Percentiles rank a stretch among this genome's conserved stretches.
phyloP scores from a whole-genome alignment of 2,888 invertebrate genomes.

The Ormyrus labotus region DNA sequence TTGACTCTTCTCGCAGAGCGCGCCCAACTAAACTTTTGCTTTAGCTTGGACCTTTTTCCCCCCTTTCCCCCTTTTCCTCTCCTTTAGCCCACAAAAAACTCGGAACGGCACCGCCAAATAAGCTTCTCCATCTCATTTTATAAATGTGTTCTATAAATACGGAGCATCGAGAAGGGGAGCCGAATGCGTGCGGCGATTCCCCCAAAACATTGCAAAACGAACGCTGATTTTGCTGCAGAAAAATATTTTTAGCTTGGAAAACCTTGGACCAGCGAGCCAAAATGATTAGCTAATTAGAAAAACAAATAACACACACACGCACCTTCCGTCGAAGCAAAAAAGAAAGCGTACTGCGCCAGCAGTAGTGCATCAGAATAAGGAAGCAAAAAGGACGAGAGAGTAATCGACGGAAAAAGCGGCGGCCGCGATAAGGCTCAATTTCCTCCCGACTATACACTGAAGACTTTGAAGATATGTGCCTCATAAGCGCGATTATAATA shows the following conservation, averaged over 20 bases:
- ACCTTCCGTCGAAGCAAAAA: background rate
- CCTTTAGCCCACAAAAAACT: background rate
- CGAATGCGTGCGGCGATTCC: slow-evolving; percentile 28
- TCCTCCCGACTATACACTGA: slow-evolving; percentile 30
- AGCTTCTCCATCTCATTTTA: slow-evolving; percentile 54
- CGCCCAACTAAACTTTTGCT: slow-evolving; percentile 18
- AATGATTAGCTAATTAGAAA: slow-evolving; percentile 37
- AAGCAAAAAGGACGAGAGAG: background rate
- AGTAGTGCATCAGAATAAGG: too few species aligned
- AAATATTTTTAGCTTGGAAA: slow-evolving; percentile 53
- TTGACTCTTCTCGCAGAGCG: slow-evolving; percentile 2
- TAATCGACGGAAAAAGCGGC: background rate
- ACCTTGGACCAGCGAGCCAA: slow-evolving; percentile 34
- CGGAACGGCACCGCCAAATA: slow-evolving; percentile 46
- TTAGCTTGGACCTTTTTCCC: too few species aligned
- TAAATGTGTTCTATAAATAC: slow-evolving; percentile 52
- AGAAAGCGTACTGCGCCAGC: background rate
- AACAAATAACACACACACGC: background rate
- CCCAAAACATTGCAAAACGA: slow-evolving; percentile 57
- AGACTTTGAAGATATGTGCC: slow-evolving; percentile 36
- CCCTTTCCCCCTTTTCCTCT: too few species aligned
- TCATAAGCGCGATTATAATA: slow-evolving; percentile 22
- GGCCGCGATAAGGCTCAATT: slow-evolving; percentile 1
- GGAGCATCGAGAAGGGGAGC: slow-evolving; percentile 10
- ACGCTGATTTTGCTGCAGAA: slow-evolving; percentile 25